A percentile compares a stretch with the other conserved stretches of the same genome.
Evolutionary conservation across 2,113 vertebrate genomes (phyloP).

Genomic region (Hyaena hyaena): DNA sequence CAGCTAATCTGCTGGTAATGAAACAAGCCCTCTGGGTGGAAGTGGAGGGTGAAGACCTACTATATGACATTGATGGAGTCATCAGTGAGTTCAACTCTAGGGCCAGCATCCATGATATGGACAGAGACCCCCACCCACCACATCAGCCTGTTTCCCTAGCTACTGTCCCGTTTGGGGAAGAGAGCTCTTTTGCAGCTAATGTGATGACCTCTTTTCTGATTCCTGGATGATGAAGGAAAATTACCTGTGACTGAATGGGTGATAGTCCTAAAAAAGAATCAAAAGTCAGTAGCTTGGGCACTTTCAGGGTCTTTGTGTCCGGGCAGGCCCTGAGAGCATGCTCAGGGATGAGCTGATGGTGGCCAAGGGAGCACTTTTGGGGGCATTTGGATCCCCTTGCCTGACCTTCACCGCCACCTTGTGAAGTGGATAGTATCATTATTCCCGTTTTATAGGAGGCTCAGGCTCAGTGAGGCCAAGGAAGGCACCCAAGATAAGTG

Average conservation of each 20-base stretch:
- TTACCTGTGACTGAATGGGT: not conserved
- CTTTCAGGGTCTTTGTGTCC: not conserved
- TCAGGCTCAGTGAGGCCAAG: not conserved
- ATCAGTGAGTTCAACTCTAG: not conserved
- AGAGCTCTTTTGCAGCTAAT: not conserved
- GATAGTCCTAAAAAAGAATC: not conserved
- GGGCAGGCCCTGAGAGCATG: not conserved
- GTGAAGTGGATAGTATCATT: too few species aligned
- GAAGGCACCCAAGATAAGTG: not conserved
- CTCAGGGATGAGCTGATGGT: not conserved
- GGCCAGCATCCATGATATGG: not conserved
- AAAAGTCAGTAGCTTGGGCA: rapidly evolving
- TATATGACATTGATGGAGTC: not conserved
- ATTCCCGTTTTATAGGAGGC: not conserved
- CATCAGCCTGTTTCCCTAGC: not conserved
- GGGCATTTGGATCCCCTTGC: not conserved
- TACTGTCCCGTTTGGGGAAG: not conserved
- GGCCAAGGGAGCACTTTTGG: rapidly evolving
- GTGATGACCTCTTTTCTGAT: not conserved
- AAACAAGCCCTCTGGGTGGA: not conserved
- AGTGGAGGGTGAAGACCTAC: not conserved
- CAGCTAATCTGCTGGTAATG: not conserved
- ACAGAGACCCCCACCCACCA: not conserved
- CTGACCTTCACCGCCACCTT: not conserved
- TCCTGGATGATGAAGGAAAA: not conserved